Evolutionary conservation across 35 echinoderm and acorn worm species (phyloP), one percentile per base, ranked within the genome.

Genomic region (Lytechinus pictus): DNA sequence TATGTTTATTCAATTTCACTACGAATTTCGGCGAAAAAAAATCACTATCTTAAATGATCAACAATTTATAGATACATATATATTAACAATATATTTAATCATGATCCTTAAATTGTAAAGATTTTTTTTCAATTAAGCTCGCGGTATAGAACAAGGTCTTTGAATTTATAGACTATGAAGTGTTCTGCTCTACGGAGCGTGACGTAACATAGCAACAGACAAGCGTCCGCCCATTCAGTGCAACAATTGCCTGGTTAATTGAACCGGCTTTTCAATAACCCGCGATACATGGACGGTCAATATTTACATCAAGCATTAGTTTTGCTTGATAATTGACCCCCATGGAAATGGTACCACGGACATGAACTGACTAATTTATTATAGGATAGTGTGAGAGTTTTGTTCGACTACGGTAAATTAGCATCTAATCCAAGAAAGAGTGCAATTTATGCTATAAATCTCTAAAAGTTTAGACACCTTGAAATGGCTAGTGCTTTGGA

Each of bases 161-260:
- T 90, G 52, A 52, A 54, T 52, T 44, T 28, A 44, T 4, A 90
- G 88, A 90, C 88, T 90, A 90, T 2, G 5, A 13, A 21, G 28
- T 52, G 88, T 54, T 54, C 29, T 9, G 29, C 52, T 54, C 52
- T 52, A 4, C 52, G 10, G 33, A 52, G 88, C 88, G 88, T 90
- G 88, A 90, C 88, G 88, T 90, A 90, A 90, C 88, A 54, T 90
- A 90, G 88, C 88, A 90, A 90, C 88, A 33, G 88, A 90, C 88
- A 90, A 90, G 88, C 88, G 88, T 21, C 88, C 88, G 88, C 88
- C 88, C 88, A 12, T 90, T 54, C 33, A 90, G 12, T 21, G 61
- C 13, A 79, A 54, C 88, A 90, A 28, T 79, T 79, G 66, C 19
- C 14, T 71, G 16, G 6, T 16, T 58, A 2, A 44, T 58, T 58